Evolutionary conservation across 2,113 vertebrate genomes (phyloP).

Genomic region (Chloropsis cyanopogon): DNA sequence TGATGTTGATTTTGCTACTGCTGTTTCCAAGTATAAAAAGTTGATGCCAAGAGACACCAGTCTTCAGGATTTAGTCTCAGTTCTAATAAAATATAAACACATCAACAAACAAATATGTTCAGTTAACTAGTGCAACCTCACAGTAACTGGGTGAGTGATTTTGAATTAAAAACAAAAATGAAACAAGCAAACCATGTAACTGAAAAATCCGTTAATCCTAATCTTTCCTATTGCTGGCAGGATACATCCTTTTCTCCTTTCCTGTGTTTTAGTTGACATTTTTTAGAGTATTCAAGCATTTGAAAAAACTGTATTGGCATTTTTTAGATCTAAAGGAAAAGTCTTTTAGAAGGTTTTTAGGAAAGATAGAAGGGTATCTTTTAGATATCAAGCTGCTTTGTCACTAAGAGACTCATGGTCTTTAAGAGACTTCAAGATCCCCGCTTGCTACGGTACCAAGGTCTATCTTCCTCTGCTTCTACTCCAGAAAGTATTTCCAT

Average conservation of each 20-base stretch:
- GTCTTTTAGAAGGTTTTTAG: background rate
- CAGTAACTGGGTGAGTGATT: background rate
- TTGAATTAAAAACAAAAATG: background rate
- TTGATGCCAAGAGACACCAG: background rate
- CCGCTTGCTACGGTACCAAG: background rate
- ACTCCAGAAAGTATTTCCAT: background rate
- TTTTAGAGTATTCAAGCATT: background rate
- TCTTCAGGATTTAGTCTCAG: background rate
- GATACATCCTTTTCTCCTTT: background rate
- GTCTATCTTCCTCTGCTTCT: background rate
- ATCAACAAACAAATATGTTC: background rate
- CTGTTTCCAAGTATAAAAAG: background rate
- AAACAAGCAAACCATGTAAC: background rate
- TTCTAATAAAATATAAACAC: background rate
- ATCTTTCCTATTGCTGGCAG: background rate
- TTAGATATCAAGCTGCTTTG: background rate
- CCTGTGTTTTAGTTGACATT: background rate
- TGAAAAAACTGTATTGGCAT: background rate
- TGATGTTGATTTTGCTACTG: background rate
- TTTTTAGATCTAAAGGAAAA: background rate
- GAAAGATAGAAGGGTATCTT: too few relatives aligned
- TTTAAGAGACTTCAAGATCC: background rate
- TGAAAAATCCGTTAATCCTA: background rate
- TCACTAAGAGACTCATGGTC: background rate
- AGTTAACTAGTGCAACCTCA: background rate